Percentiles rank a stretch among this genome's conserved stretches.
Evolutionary conservation across 1,140 invertebrate genomes (phyloP).

Genomic region (Melitaea cinxia): DNA sequence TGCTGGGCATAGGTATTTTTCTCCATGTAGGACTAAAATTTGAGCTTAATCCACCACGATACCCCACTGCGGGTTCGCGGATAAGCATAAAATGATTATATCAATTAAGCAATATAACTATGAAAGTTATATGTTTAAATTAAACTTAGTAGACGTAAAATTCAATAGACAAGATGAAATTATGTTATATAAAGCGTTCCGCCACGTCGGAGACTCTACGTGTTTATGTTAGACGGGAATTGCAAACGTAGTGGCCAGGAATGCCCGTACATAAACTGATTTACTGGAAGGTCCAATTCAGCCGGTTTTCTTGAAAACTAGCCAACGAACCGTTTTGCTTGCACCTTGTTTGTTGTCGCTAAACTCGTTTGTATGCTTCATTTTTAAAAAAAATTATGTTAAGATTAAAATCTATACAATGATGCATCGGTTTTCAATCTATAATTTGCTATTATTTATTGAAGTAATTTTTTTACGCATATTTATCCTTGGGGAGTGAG

Average conservation of each 20-base stretch:
- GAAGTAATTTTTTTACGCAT: too few species aligned
- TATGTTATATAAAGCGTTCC: slow-evolving; percentile 13
- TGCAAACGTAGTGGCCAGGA: slow-evolving; percentile 31
- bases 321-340: slow-evolving; percentile 28
- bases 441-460: too few species aligned
- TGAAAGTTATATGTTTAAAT: background rate
- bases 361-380: slow-evolving; percentile 2
- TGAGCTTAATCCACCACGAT: too few species aligned
- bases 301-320: slow-evolving; percentile 32
- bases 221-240: slow-evolving; percentile 28
- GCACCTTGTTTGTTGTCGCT: slow-evolving; percentile 12
- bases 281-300: slow-evolving; percentile 32
- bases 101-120: too few species aligned
- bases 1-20: too few species aligned
- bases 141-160: background rate
- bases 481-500: too few species aligned
- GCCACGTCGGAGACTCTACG: slow-evolving; percentile 1
- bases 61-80: too few species aligned
- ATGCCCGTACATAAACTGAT: slow-evolving; percentile 32
- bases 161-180: slow-evolving; percentile 16
- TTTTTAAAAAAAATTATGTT: background rate
- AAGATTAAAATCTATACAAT: background rate
- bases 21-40: too few species aligned
- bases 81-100: too few species aligned
- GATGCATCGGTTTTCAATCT: too few species aligned